phyloP scores from a whole-genome alignment of 2,797 vertebrate species.

The Emys orbicularis region DNA sequence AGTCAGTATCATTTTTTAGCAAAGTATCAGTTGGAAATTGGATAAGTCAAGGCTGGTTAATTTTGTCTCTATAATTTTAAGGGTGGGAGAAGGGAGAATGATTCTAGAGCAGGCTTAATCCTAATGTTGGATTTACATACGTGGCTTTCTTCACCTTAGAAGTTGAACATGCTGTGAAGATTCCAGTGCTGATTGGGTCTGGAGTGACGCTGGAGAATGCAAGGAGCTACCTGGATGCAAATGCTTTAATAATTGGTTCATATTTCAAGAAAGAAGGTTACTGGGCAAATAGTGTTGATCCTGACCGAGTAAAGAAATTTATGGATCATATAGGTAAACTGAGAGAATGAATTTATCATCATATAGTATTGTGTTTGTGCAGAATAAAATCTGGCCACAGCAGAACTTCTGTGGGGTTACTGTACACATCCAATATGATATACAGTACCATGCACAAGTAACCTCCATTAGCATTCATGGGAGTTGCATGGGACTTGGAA shows the following conservation, averaged over 20 bases:
- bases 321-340: conserved; percentile 83
- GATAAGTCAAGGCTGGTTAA: background rate
- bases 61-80: background rate
- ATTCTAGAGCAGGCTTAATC: background rate
- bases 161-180: conserved; percentile 82
- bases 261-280: conserved; percentile 89
- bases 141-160: conserved; percentile 73
- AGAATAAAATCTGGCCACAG: background rate
- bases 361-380: background rate
- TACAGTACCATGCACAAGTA: background rate
- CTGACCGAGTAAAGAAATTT: conserved; percentile 84
- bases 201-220: conserved; percentile 89
- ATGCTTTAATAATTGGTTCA: conserved; percentile 88
- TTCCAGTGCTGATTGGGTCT: conserved; percentile 90
- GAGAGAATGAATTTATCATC: conserved; percentile 64
- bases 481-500: background rate
- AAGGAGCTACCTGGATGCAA: conserved; percentile 83
- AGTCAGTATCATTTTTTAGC: background rate
- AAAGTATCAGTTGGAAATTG: background rate
- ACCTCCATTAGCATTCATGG: background rate
- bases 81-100: background rate
- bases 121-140: background rate
- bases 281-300: conserved; percentile 86
- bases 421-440: background rate
- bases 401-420: background rate